Evolutionary conservation across 2,797 vertebrate species (phyloP), one percentile per base, ranked within the genome.

Genomic region (Kryptopterus vitreolus): DNA sequence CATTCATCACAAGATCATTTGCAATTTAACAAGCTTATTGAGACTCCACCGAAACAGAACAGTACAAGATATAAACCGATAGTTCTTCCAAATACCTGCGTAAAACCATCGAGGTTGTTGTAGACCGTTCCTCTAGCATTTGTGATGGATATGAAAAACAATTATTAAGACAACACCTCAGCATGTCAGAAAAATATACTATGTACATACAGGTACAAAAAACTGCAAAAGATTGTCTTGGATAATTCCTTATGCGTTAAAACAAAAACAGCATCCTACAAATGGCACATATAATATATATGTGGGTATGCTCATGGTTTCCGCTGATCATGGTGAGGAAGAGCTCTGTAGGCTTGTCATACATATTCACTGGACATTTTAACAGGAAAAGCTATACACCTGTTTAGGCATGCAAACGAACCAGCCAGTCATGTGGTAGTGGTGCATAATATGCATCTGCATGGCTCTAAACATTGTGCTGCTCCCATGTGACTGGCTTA

Each of bases 1-100:
- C 26, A 2, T 33, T 82, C 24, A 31, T 26, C 57, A 89, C 18
- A 50, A 87, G 87, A 82, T 87, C 86, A 61, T 69, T 72, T 76
- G 80, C 15, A 52, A 74, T 74, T 43, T 24, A 50, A 68, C 52
- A 68, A 33, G 35, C 52, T 66, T 15, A 53, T 15, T 69, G 20
- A 74, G 38, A 68, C 35, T 18, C 66, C 69, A 38, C 61, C 68
- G n/a, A 71, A 62, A 58, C 35, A 57, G 50, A 78, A 73, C 33
- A 33, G 35, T 22, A 78, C 75, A 73, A 73, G 31, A 48, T 46
- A 55, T 48, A 63, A 78, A 71, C 83, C 90, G 79, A 75, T 87
- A 84, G 80, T 5, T 65, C 31, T 20, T 53, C 29, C 69, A 11
- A 20, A 72, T 35, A 22, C 20, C 29, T 72, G 20, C 50, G n/a